These are phyloP conservation scores for Lemur catta DNA, from an alignment of 2,797 vertebrate species.

Conservation along the genomic window DNA sequence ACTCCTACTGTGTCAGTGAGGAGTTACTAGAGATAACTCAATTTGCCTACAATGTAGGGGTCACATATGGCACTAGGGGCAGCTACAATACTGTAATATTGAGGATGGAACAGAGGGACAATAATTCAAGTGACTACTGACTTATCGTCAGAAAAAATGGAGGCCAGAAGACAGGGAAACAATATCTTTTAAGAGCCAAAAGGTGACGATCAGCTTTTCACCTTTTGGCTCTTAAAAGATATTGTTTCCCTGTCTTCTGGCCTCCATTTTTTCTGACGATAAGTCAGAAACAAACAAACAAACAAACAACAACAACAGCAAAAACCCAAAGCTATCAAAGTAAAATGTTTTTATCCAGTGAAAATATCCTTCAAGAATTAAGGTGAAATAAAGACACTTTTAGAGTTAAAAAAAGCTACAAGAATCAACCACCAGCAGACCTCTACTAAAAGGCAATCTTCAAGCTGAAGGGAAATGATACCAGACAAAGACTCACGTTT, in stretches of 20 bases:
- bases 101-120: neutral
- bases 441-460: neutral
- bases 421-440: neutral
- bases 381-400: slow-evolving; percentile 36
- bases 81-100: neutral
- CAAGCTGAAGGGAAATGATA: neutral
- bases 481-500: neutral
- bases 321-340: neutral
- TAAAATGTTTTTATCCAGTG: slow-evolving; percentile 24
- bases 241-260: too few species aligned
- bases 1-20: neutral
- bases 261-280: too few species aligned
- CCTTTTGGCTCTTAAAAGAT: too few species aligned
- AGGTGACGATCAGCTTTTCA: neutral
- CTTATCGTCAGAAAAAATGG: neutral
- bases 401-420: neutral
- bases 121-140: neutral
- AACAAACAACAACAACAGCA: neutral
- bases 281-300: neutral
- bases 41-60: neutral
- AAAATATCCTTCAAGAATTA: neutral
- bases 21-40: neutral
- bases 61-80: neutral
- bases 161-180: neutral
- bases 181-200: neutral